Base-by-base conservation (phyloP, 2,888 invertebrate genomes). In the Ommatoiulus sabulosus region DNA sequence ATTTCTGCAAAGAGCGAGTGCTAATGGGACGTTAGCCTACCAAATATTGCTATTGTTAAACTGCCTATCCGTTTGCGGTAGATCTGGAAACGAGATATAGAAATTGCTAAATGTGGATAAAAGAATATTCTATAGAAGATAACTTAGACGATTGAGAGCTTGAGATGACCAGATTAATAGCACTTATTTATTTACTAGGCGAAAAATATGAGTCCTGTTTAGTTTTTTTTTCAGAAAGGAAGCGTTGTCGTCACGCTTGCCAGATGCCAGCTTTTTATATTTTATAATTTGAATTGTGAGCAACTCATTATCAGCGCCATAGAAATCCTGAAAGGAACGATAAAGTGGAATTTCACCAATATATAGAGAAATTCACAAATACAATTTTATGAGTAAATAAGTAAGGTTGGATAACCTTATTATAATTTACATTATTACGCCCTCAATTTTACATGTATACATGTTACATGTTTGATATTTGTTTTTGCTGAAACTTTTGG, bases 11-110 rank as follows among this genome's bases (percentile, higher is more conserved):
- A n/a, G 72, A 72, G 72, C 20, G 17, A n/a, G 72, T 72, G 24
- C 72, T 72, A 72, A 72, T 72, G 72, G 72, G 72, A 72, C 72
- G 72, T 72, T 72, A 72, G 72, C 72, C 72, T 72, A 72, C 72
- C 72, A 72, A 72, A 72, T 72, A 72, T 72, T 72, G 24, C 72
- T 72, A 24, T 72, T 72, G 72, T 72, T 72, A 72, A 72, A 72
- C 72, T 20, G 20, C 72, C 24, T 24, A n/a, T 72, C n/a, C 63
- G 63, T 63, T 63, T 20, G 3, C 20, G 63, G 1, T 20, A 20
- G 3, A 46, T 46, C 52, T 52, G 15, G 52, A 52, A 52, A 12
- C 72, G 24, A 72, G 24, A 8, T 24, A 3, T 20, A 6, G n/a
- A 72, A 72, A 72, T 8, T n/a, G 72, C 63, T 6, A 20, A 63